Evolutionary conservation across 2,797 vertebrate species (phyloP).

Genomic region (Enteromius fasciolatus): DNA sequence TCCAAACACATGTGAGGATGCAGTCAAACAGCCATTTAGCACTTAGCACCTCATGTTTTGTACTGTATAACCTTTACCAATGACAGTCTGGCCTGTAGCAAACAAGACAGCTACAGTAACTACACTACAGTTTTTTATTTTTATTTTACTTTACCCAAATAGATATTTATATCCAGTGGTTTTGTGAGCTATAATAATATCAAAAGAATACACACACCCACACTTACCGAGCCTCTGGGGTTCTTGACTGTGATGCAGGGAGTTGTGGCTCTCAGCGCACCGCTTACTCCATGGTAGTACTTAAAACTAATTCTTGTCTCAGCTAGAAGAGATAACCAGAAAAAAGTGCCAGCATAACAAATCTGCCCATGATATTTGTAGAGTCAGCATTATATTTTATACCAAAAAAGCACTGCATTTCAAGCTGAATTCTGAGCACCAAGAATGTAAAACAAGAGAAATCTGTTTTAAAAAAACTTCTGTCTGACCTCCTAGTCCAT

Average conservation of each 20-base stretch:
- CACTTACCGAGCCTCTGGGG: constrained; percentile 88
- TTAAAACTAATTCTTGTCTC: constrained; percentile 99
- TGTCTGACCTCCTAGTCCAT: constrained; percentile 3
- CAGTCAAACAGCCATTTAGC: constrained; percentile 17
- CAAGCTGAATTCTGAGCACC: not conserved
- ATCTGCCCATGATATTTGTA: not conserved
- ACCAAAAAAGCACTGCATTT: constrained; percentile 1
- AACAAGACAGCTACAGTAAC: not conserved
- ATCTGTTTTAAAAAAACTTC: not conserved
- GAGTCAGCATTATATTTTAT: not conserved
- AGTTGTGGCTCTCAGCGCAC: constrained; percentile 92
- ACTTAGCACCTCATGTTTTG: not conserved
- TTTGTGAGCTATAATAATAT: not conserved
- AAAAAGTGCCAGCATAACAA: constrained; percentile 3
- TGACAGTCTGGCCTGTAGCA: not conserved
- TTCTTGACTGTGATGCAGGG: constrained; percentile 98
- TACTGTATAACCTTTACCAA: constrained; percentile 17
- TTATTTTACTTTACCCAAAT: not conserved
- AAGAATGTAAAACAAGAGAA: not conserved
- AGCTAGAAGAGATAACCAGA: constrained; percentile 74
- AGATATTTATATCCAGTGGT: not conserved
- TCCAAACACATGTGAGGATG: constrained; percentile 18
- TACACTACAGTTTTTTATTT: not conserved
- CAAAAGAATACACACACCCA: not conserved
- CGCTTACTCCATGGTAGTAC: constrained; percentile 96